phyloP scores from a whole-genome alignment of 2,888 invertebrate species.

The Drosophila ustulata region DNA sequence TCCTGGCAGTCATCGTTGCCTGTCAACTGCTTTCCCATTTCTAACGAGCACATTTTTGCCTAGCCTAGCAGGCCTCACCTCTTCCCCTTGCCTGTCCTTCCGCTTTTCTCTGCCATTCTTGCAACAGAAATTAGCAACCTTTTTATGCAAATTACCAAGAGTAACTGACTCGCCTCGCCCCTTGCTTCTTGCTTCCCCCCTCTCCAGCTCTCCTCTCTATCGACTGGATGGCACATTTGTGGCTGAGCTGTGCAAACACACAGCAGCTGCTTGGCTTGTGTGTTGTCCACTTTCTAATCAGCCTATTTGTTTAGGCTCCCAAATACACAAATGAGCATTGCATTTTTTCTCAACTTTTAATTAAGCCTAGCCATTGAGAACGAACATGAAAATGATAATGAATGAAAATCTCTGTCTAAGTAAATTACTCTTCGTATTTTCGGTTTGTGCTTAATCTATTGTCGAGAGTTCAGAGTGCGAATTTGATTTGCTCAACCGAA shows the following conservation, averaged over 20 bases:
- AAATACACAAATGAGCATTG: constrained; percentile 35
- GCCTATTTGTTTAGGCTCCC: constrained; percentile 70
- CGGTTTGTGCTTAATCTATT: constrained; percentile 13
- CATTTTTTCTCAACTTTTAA: constrained; percentile 43
- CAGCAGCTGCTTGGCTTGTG: constrained; percentile 1
- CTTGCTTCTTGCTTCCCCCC: too few species aligned
- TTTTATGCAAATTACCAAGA: constrained; percentile 76
- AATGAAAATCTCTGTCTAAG: not conserved
- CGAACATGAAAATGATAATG: not conserved
- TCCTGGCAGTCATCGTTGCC: constrained; percentile 21
- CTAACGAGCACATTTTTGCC: constrained; percentile 48
- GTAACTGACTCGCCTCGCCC: not conserved
- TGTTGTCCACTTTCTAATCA: constrained; percentile 67
- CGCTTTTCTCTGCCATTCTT: not conserved
- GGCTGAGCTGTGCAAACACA: constrained; percentile 51
- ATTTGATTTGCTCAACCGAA: constrained; percentile 12
- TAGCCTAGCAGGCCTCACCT: constrained; percentile 2
- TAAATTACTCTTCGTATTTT: constrained; percentile 13
- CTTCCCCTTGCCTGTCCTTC: not conserved
- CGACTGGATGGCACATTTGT: constrained; percentile 60
- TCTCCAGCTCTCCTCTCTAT: not conserved
- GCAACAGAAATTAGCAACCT: constrained; percentile 71
- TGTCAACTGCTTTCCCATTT: constrained; percentile 51
- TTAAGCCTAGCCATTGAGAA: constrained; percentile 18
- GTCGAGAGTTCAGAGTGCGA: constrained; percentile 9